Evolutionary conservation across 2,888 invertebrate genomes (phyloP).

Genomic region (Axea sp.): DNA sequence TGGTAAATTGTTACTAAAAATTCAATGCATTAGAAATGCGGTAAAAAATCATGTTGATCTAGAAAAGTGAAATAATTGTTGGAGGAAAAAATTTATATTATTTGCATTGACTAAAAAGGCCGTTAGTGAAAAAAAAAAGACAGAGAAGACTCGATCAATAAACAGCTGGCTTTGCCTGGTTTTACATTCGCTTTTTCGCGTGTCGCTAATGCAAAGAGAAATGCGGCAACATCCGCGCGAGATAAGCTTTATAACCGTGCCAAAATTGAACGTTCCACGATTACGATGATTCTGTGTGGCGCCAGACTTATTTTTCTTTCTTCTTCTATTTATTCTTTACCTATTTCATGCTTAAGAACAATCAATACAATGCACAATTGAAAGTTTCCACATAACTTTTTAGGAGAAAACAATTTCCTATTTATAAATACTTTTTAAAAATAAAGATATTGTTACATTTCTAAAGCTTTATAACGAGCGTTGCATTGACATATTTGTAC

Average conservation of each 20-base stretch:
- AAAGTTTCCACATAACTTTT: conserved; percentile 46
- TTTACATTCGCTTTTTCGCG: conserved; percentile 60
- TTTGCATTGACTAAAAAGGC: too few species aligned
- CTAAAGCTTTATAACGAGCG: conserved; percentile 25
- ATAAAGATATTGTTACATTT: conserved; percentile 35
- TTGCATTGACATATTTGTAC: conserved; percentile 13
- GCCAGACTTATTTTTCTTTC: conserved; percentile 27
- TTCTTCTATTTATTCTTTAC: conserved; percentile 14
- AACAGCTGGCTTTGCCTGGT: conserved; percentile 68
- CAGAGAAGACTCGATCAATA: conserved; percentile 69
- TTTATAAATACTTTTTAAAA: conserved; percentile 23
- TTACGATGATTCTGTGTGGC: conserved; percentile 42
- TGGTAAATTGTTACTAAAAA: too few species aligned
- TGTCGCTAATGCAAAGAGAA: conserved; percentile 57
- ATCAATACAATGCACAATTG: conserved; percentile 44
- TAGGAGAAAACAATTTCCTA: conserved; percentile 40
- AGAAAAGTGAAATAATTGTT: too few species aligned
- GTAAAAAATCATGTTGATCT: too few species aligned
- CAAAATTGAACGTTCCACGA: conserved; percentile 48
- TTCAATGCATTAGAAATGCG: too few species aligned
- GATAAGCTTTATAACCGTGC: conserved; percentile 57
- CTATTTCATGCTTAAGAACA: conserved; percentile 21
- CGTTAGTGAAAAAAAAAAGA: conserved; percentile 46
- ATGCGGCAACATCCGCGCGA: conserved; percentile 42
- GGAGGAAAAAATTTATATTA: too few species aligned